These are phyloP conservation scores for Chunga burmeisteri DNA, from an alignment of 2,113 vertebrate species.

Conservation along the genomic window DNA sequence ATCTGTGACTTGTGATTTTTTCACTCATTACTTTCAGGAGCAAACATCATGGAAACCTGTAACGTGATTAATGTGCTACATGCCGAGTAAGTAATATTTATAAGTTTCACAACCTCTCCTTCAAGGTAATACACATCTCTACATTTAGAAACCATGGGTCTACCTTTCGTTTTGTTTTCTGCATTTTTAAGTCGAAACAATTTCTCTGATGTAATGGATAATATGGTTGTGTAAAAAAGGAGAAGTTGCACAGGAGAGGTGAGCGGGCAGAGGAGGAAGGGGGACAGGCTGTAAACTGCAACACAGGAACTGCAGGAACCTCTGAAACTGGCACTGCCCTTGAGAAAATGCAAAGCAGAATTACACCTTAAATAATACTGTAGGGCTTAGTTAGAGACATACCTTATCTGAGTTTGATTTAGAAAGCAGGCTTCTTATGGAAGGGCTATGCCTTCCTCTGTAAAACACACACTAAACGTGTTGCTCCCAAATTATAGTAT, in stretches of 20 bases:
- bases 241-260: neutral
- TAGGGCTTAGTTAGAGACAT: neutral
- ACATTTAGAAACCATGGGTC: neutral
- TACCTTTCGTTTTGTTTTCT: neutral
- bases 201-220: neutral
- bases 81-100: neutral
- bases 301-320: neutral
- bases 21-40: neutral
- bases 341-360: neutral
- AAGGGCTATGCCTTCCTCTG: neutral
- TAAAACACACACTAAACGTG: neutral
- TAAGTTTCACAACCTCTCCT: neutral
- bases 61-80: neutral
- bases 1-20: neutral
- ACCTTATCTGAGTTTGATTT: neutral
- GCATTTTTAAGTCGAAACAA: neutral
- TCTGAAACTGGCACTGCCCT: neutral
- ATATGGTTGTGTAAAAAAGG: neutral
- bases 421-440: neutral
- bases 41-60: neutral
- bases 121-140: neutral
- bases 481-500: conserved; percentile 4
- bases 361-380: neutral
- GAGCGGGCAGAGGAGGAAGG: neutral
- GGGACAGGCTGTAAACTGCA: neutral